A percentile compares a stretch with the other conserved stretches of the same genome.
phyloP scores from a whole-genome alignment of 92 coral and sea anemone genomes.

The Palythoa grandis region DNA sequence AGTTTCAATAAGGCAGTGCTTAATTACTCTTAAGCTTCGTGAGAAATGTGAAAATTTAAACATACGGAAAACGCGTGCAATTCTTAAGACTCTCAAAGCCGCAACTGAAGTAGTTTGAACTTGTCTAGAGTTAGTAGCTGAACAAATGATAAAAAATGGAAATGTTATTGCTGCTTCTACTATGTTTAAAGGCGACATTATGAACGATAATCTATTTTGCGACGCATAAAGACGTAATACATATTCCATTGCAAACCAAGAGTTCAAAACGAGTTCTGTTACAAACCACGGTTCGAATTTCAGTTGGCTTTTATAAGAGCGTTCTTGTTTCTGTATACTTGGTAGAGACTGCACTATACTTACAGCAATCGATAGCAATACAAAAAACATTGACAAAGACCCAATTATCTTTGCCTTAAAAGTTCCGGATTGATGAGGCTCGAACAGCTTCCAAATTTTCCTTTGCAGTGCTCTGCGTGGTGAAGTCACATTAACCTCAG shows the following conservation, averaged over 20 bases:
- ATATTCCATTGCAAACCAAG: conserved; percentile 56
- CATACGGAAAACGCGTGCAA: conserved; percentile 54
- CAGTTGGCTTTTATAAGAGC: not conserved
- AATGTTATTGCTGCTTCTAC: conserved; percentile 52
- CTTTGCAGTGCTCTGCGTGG: conserved; percentile 39
- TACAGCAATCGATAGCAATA: conserved; percentile 33
- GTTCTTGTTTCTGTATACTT: not conserved
- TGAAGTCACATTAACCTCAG: conserved; percentile 22
- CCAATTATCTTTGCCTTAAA: conserved; percentile 34
- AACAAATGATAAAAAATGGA: conserved; percentile 33
- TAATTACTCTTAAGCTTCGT: conserved; percentile 50
- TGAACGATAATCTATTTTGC: conserved; percentile 41
- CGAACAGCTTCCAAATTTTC: conserved; percentile 47
- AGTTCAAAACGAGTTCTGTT: conserved; percentile 21
- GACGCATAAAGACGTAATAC: conserved; percentile 45
- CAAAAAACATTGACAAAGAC: conserved; percentile 29
- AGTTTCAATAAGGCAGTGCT: conserved; percentile 52
- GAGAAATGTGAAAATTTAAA: conserved; percentile 60
- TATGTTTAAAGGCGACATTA: conserved; percentile 53
- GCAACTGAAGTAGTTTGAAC: conserved; percentile 16
- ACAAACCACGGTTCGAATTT: conserved; percentile 41
- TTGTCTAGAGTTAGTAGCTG: not conserved
- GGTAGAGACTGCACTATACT: conserved; percentile 41
- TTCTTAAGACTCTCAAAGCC: conserved; percentile 49
- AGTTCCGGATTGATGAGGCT: conserved; percentile 41